Conservation (phyloP, 2,113 vertebrate genomes). For the Geothlypis trichas region DNA sequence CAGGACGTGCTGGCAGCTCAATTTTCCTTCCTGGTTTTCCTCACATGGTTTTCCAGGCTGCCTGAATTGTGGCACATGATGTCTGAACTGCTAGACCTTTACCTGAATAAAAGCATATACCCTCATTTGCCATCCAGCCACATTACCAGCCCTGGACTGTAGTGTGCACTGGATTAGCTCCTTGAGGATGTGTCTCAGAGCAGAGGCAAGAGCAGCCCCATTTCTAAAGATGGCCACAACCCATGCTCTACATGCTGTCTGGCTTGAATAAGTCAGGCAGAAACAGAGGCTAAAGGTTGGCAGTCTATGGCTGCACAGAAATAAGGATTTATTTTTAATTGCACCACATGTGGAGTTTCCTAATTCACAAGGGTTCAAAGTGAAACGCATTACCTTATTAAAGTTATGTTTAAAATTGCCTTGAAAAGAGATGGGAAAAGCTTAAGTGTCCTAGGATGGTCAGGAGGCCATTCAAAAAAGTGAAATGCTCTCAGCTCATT, state of each 20-base stretch:
- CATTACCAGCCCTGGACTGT: neutral
- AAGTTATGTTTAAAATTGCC: neutral
- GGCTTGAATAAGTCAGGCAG: neutral
- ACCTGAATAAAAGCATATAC: neutral
- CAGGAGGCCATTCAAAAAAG: neutral
- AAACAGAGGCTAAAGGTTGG: neutral
- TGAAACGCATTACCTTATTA: neutral
- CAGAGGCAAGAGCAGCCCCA: neutral
- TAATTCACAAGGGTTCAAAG: neutral
- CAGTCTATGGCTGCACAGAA: neutral
- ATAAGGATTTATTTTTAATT: neutral
- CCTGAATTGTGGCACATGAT: neutral
- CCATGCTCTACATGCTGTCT: neutral
- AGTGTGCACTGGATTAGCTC: neutral
- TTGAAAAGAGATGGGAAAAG: neutral
- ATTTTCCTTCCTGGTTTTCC: neutral
- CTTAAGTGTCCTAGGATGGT: neutral
- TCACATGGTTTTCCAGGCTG: neutral
- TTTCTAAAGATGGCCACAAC: neutral
- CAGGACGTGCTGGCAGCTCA: neutral
- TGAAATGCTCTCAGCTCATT: neutral
- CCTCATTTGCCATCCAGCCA: neutral
- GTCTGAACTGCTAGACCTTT: neutral
- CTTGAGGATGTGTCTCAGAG: neutral
- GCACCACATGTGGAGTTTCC: rapidly evolving